Base-by-base conservation (phyloP, 2,888 invertebrate species). In the Sclerodermus sp. region DNA sequence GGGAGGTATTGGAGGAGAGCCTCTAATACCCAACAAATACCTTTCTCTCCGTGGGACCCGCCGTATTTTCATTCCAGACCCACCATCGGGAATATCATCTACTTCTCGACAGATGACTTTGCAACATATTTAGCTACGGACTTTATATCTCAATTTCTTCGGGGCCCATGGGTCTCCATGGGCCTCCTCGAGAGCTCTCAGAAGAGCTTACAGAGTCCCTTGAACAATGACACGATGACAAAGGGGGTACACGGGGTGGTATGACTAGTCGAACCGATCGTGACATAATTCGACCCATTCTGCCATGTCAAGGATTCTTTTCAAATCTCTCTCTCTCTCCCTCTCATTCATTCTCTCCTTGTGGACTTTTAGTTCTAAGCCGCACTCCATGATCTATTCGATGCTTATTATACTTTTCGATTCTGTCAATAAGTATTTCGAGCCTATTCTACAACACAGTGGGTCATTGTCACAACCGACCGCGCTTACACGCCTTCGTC, bases 251-350 rank as follows among this genome's bases (percentile, higher is more conserved):
- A 23, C 23, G 23, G 8, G n/a, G n/a, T n/a, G 39, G 39, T 43
- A 57, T 58, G 61, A 55, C 60, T 47, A 13, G 40, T 44, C 48
- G 32, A 42, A 44, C 41, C 34, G 51, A 48, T 38, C 47, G 53
- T 66, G 62, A 66, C 68, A 55, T 64, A 68, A 68, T 62, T 23
- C 23, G 23, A 23, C 23, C 23, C 23, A 23, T 23, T 23, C 23
- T 23, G 23, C 4, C 23, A 23, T 23, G 23, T 23, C 23, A 23
- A 8, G 23, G 4, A 23, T 23, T 23, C 23, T 23, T 23, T 23
- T n/a, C n/a, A n/a, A n/a, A 6, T 30, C 17, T 17, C 9, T 40
- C 23, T 42, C 32, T 39, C 34, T 30, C 10, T 43, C n/a, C 36
- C 23, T 52, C 23, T 37, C 45, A 29, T 32, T 36, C 36, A 13